phyloP scores from a whole-genome alignment of 2,888 invertebrate species.

The Cheilosia grossa region DNA sequence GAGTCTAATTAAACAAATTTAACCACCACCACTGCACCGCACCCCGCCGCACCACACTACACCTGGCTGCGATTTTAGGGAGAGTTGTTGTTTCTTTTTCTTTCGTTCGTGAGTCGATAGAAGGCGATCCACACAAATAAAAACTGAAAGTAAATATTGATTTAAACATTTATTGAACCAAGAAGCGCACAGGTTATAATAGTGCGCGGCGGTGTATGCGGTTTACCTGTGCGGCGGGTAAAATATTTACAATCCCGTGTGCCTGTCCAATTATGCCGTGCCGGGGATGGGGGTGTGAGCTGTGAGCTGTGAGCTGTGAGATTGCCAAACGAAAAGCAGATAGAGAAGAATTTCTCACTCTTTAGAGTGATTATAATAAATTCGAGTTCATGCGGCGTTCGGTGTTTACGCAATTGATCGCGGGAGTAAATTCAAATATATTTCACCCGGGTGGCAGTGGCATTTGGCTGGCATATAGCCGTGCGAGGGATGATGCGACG shows the following conservation, averaged over 20 bases:
- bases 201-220: constrained; percentile 2
- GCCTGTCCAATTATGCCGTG: constrained; percentile 58
- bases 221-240: constrained; percentile 32
- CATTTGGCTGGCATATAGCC: neutral
- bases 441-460: constrained; percentile 12
- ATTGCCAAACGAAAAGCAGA: constrained; percentile 70
- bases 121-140: constrained; percentile 41
- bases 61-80: constrained; percentile 5
- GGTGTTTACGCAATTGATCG: constrained; percentile 67
- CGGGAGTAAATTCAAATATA: constrained; percentile 64
- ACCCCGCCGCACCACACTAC: neutral
- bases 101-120: constrained; percentile 20
- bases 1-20: constrained; percentile 49
- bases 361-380: constrained; percentile 72
- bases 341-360: constrained; percentile 63
- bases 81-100: constrained; percentile 13
- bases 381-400: constrained; percentile 68
- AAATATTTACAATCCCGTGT: constrained; percentile 71
- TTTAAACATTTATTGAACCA: constrained; percentile 70
- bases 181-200: constrained; percentile 8
- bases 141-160: constrained; percentile 69
- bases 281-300: constrained; percentile 57
- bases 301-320: constrained; percentile 39
- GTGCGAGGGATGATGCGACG: neutral
- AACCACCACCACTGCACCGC: constrained; percentile 11